phyloP scores from a whole-genome alignment of 2,888 invertebrate genomes.

The Melieria picta region DNA sequence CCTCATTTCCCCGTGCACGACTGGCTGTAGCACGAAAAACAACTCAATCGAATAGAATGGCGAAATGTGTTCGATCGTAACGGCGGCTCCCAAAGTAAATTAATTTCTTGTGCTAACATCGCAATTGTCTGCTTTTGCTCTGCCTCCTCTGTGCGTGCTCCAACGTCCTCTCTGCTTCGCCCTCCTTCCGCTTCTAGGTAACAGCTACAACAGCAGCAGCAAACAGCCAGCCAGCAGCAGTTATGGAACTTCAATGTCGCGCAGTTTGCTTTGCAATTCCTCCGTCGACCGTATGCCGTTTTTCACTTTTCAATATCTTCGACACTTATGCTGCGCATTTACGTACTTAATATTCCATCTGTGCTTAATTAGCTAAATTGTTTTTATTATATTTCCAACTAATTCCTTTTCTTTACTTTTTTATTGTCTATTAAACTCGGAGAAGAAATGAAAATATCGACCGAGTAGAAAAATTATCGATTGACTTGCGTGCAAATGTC shows the following conservation, averaged over 20 bases:
- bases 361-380: constrained; percentile 22
- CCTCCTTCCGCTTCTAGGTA: constrained; percentile 27
- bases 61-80: constrained; percentile 31
- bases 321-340: constrained; percentile 21
- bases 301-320: constrained; percentile 29
- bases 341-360: constrained; percentile 8
- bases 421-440: constrained; percentile 45
- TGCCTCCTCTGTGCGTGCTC: constrained; percentile 38
- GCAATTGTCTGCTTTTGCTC: constrained; percentile 26
- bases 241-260: constrained; percentile 57
- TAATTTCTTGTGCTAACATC: constrained; percentile 40
- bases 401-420: constrained; percentile 37
- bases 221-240: constrained; percentile 38
- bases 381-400: constrained; percentile 33
- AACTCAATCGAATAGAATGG: background rate
- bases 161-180: constrained; percentile 38
- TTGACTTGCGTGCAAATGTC: constrained; percentile 46
- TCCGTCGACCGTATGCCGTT: constrained; percentile 25
- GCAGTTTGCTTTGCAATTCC: constrained; percentile 39
- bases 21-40: no score
- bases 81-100: constrained; percentile 29
- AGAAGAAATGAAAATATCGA: constrained; percentile 59
- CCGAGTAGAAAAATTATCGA: constrained; percentile 57
- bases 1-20: no score
- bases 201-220: constrained; percentile 38